Base-by-base conservation (phyloP, 1,140 invertebrate genomes). In the Bombus breviceps region DNA sequence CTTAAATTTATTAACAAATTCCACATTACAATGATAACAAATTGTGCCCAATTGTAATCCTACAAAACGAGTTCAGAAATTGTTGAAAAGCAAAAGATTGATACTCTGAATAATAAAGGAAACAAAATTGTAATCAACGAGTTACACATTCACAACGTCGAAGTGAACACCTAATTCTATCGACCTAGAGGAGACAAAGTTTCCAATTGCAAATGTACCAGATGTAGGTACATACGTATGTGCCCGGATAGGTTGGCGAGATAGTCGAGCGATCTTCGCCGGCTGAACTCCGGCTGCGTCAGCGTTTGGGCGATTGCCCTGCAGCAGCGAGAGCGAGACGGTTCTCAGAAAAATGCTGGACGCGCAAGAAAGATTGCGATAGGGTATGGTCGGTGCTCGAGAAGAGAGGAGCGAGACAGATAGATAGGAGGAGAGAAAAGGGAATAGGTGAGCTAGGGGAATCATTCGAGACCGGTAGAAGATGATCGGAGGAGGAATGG, bases 171-270 rank as follows among this genome's bases (percentile, higher is more conserved):
- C 85, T 92, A 92, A 92, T 92, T 91, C 89, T 80, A 83, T 88
- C 71, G 74, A 74, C 43, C 74, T n/a, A 34, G 25, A 62, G 71
- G 41, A n/a, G 59, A 43, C 77, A 81, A 91, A 90, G 77, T 92
- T 92, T 87, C 86, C 89, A 74, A 92, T 92, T 91, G 90, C 90
- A 92, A 92, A 90, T 92, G 90, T 90, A 92, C 83, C 88, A 92
- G 90, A 92, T 88, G 88, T 85, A 86, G 75, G 71, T 84, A 86
- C 79, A 64, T 83, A 87, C 59, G 83, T 90, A 89, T 71, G 77
- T 89, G 87, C 62, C 10, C 8, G 79, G 83, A 62, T 85, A 64
- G 66, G 53, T 71, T 25, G 81, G 64, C 82, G 76, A 39, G 79
- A 83, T 83, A 82, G 79, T 66, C 66, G 75, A 81, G 76, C 82